Evolutionary conservation across 2,113 vertebrate species (phyloP), one percentile per base, ranked within the genome.

Genomic region (Pipra filicauda): DNA sequence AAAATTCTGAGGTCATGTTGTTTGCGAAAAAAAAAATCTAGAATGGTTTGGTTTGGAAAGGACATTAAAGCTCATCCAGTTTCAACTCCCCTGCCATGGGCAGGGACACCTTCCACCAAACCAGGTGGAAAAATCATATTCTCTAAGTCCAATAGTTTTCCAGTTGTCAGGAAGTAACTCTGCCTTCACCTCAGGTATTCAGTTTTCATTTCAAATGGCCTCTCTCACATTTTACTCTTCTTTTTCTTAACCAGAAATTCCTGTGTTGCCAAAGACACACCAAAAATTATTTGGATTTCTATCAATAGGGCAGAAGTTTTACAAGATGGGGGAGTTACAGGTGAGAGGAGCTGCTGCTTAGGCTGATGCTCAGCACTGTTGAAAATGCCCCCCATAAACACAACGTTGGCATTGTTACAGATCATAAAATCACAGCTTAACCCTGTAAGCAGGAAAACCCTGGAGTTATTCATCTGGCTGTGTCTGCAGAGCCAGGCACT

Each of bases 281-380:
- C 20, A 54, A 30, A 65, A 82, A 11, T 5, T 15, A 21, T 12
- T 41, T 74, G 35, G 22, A 15, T 64, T 66, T 71, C 33, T 80
- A 5, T 33, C 10, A 15, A 8, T 4, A 33, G 52, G 4, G 28
- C 7, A 12, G 41, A 79, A 28, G 13, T 73, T 91, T 77, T 43
- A 48, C 43, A 55, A 59, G 76, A 5, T 33, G 67, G 55, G 39
- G 11, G 58, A 54, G 30, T 23, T 39, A 11, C 0, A 6, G 46
- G 46, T 17, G 41, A 37, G 77, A 62, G 4, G 39, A 22, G 16
- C 15, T 13, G 59, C 74, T 62, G 58, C 48, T 55, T 0, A 0
- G 35, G 91, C 46, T 66, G 77, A 43, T 10, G 57, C 59, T 12
- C 48, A 9, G 7, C 3, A 8, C 37, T 62, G 83, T 3, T 77